Percentiles rank a stretch among this genome's conserved stretches.
These are phyloP conservation scores for Nasonovia ribisnigri DNA, from an alignment of 2,888 invertebrate species.

Conservation along the genomic window DNA sequence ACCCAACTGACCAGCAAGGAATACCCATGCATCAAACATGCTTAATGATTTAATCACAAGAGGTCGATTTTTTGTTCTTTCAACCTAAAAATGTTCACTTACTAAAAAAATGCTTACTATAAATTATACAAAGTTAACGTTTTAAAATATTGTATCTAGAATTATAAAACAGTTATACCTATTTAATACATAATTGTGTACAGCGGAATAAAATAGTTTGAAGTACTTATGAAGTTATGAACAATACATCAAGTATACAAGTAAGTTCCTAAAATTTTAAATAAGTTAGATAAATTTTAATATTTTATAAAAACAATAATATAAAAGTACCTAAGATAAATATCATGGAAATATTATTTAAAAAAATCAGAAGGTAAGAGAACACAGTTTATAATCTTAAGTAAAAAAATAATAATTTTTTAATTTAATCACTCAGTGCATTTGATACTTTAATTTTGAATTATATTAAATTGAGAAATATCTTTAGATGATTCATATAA, in stretches of 20 bases:
- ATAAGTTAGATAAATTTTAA: neutral
- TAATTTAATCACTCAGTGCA: neutral
- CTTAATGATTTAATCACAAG: conserved; percentile 85
- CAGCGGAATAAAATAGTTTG: neutral
- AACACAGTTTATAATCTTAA: neutral
- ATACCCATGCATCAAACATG: conserved; percentile 81
- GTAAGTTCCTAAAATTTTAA: neutral
- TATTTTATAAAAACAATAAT: neutral
- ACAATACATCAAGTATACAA: neutral
- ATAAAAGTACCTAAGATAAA: neutral
- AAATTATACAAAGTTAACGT: neutral
- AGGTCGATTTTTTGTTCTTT: conserved; percentile 87
- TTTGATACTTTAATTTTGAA: neutral
- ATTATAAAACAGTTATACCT: neutral
- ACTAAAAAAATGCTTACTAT: conserved; percentile 4
- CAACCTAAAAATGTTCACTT: conserved; percentile 75
- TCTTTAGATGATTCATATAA: neutral
- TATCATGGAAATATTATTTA: neutral
- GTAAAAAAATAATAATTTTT: neutral
- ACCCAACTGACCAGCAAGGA: conserved; percentile 86
- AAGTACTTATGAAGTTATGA: neutral
- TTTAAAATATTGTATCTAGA: neutral
- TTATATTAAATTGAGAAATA: neutral
- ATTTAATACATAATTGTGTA: neutral
- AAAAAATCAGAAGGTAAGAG: neutral